These are phyloP conservation scores for Apodemus agrarius DNA, from an alignment of 2,797 vertebrate species.

Conservation along the genomic window DNA sequence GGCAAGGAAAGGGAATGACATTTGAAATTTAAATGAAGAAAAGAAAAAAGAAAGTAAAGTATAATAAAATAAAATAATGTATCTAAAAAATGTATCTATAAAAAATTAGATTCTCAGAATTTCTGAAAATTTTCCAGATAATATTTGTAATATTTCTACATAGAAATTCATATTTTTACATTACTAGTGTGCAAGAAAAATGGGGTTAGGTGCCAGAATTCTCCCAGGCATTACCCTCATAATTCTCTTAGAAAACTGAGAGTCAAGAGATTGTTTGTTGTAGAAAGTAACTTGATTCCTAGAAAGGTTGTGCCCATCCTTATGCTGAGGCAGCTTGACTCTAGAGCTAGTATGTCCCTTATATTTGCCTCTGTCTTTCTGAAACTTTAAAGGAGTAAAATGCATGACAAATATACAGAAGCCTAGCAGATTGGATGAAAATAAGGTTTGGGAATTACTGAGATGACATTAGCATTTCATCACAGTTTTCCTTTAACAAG, in stretches of 20 bases:
- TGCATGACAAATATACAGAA: neutral
- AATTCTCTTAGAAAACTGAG: neutral
- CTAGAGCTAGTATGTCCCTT: neutral
- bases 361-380: neutral
- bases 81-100: no score
- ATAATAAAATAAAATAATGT: no score
- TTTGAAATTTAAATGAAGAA: no score
- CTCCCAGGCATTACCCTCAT: rapidly evolving
- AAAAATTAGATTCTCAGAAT: neutral
- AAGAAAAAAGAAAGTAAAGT: no score
- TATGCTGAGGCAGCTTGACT: neutral
- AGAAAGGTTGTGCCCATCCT: neutral
- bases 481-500: neutral
- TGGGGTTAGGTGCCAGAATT: no score
- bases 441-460: neutral
- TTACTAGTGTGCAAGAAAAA: neutral
- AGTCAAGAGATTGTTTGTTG: neutral
- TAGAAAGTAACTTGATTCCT: neutral
- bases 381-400: neutral
- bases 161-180: neutral
- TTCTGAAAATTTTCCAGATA: neutral
- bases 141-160: neutral
- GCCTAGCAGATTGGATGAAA: neutral
- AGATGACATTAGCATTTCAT: neutral
- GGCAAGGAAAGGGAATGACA: no score